phyloP scores from a whole-genome alignment of 1,140 invertebrate genomes.

The Drosophila pachea region DNA sequence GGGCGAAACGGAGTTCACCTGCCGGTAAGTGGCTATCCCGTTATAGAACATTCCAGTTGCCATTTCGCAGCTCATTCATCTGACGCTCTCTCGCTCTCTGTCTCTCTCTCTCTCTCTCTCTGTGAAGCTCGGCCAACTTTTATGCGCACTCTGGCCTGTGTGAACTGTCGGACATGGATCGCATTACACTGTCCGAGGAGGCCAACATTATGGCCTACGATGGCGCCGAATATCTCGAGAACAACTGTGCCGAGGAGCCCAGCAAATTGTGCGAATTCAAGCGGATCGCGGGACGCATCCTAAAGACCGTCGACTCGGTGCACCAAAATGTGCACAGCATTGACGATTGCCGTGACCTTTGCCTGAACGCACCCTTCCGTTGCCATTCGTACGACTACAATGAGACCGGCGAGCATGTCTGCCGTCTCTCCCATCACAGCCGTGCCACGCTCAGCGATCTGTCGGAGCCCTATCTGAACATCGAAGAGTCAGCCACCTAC shows the following conservation, averaged over 20 bases:
- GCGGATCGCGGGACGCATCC: conserved; percentile 90
- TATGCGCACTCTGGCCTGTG: conserved; percentile 91
- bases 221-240: conserved; percentile 91
- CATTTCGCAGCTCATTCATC: conserved; percentile 35
- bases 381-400: conserved; percentile 96
- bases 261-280: conserved; percentile 95
- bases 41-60: conserved; percentile 35
- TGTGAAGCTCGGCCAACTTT: conserved; percentile 92
- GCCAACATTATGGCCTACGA: conserved; percentile 85
- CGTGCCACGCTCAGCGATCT: conserved; percentile 92
- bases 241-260: conserved; percentile 93
- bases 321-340: conserved; percentile 92
- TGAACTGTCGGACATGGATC: conserved; percentile 93
- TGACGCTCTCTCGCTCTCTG: neutral
- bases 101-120: neutral
- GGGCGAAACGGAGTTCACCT: conserved; percentile 91
- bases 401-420: conserved; percentile 94
- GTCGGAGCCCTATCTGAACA: conserved; percentile 93
- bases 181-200: conserved; percentile 89
- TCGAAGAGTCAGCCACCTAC: conserved; percentile 92
- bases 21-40: conserved; percentile 85
- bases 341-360: conserved; percentile 92
- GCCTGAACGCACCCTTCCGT: conserved; percentile 89
- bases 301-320: conserved; percentile 96
- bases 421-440: conserved; percentile 93